Base-by-base conservation (phyloP, 2,888 invertebrate genomes). In the Nomada fucata region DNA sequence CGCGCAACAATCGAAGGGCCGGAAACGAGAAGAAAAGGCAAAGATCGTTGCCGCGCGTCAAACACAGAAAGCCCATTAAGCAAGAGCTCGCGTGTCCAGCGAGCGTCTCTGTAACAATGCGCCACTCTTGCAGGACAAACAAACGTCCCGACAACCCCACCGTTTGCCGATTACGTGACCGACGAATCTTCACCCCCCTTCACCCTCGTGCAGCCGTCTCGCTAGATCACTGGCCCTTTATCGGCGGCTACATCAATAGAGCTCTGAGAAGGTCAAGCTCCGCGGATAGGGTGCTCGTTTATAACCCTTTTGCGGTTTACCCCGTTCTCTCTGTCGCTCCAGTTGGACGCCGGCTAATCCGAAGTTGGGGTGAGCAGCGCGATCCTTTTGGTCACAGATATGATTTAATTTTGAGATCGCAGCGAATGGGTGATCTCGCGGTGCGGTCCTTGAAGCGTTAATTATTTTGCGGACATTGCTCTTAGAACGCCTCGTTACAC, bases 1-100 rank as follows among this genome's bases (percentile, higher is more conserved):
- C 57, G 69, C 47, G 67, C 59, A 55, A 72, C 79, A 72, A 74
- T 69, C 73, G 79, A 82, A 72, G 70, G 61, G 47, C 63, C 73
- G 82, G 83, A 84, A 76, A 67, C 69, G 80, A 61, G 68, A 36
- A 64, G 75, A 64, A 67, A 85, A 83, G 81, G 76, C 71, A 76
- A 75, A 74, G 89, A 88, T 89, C 86, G 86, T 87, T 76, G 85
- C 76, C 80, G 85, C 87, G 85, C 87, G 85, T 90, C 88, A 88
- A 89, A 91, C 91, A 91, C 89, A 90, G 91, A 91, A 91, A 91
- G 88, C 89, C 91, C 92, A 91, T 91, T 92, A 91, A 90, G 88
- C 89, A 86, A 86, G 84, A 81, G 83, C 86, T 86, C 87, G 84
- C 88, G 87, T 89, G 87, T 86, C 86, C 89, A 79, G 76, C 79